Base-by-base conservation (phyloP, 2,888 invertebrate species). In the Drosophila algonquin region DNA sequence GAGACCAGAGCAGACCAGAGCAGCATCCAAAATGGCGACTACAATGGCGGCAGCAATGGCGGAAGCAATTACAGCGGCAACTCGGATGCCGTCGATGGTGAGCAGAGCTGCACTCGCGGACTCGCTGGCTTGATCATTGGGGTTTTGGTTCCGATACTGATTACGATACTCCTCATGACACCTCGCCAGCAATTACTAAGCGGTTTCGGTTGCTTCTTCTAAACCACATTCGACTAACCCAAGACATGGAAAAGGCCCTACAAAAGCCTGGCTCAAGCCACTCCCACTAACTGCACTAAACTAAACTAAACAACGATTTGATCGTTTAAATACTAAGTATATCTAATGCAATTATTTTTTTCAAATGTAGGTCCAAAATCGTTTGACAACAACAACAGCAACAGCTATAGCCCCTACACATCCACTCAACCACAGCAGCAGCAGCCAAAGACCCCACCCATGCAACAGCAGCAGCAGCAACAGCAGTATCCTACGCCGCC, bases 121-220 rank as follows among this genome's bases (percentile, higher is more conserved):
- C 35, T 73, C 69, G 83, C 74, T 78, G 81, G 87, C 83, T 82
- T 81, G 40, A 40, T 40, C 70, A 70, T 77, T 79, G 53, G 68
- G 86, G 75, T 79, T 73, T 61, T 73, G 87, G 79, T 52, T 74
- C 40, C 44, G 70, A 64, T 84, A 81, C 69, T 67, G 67, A 87
- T 67, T 64, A 60, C 68, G 68, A 75, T 47, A 57, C 73, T 51
- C 67, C 24, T 57, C 75, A 56, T 54, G 30, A 67, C n/a, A 57
- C 63, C 53, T 88, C 79, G 79, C 83, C 86, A 88, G 83, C 87
- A 78, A 59, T 63, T 85, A 86, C 85, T 84, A 89, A 87, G 75
- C 79, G 85, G 85, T 87, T 75, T 56, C 71, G 80, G 85, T 81
- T 85, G 85, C 89, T 81, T 73, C 68, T 58, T 56, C 14, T 59